These are phyloP conservation scores for Polypedilum pembai DNA, from an alignment of 1,140 invertebrate genomes.

Conservation along the genomic window DNA sequence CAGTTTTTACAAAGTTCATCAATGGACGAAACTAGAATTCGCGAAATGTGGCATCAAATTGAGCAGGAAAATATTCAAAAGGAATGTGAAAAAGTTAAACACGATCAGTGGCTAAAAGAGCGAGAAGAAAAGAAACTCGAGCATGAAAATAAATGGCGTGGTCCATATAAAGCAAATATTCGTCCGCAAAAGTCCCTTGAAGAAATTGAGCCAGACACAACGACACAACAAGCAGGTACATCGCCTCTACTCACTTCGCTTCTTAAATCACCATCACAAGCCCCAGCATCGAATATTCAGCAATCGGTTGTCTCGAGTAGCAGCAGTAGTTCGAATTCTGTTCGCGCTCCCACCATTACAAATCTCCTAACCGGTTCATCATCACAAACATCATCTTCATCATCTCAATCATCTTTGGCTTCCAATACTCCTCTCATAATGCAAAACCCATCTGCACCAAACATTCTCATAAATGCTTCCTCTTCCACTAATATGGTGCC, in stretches of 20 bases:
- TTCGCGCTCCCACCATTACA: conserved; percentile 47
- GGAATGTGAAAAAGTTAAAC: conserved; percentile 55
- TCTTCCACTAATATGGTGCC: neutral
- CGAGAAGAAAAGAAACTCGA: conserved; percentile 56
- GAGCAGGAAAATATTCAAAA: conserved; percentile 61
- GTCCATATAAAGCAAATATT: conserved; percentile 37
- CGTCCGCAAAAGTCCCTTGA: conserved; percentile 28
- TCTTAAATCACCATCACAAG: conserved; percentile 62
- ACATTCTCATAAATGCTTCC: neutral
- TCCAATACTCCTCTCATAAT: neutral
- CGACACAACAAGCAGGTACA: conserved; percentile 32
- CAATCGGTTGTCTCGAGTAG: conserved; percentile 44
- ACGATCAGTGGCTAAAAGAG: conserved; percentile 61
- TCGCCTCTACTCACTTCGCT: conserved; percentile 72
- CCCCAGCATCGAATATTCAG: conserved; percentile 35
- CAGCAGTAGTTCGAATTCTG: conserved; percentile 37
- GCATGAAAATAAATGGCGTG: conserved; percentile 49
- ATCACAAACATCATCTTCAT: neutral
- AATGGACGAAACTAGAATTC: conserved; percentile 58
- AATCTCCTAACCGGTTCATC: conserved; percentile 44
- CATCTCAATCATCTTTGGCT: neutral
- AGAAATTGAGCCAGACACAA: conserved; percentile 40
- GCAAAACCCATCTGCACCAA: conserved; percentile 33
- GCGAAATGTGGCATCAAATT: conserved; percentile 63
- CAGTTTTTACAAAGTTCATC: conserved; percentile 44